These are phyloP conservation scores for Lithophane semibrunnea DNA, from an alignment of 2,888 invertebrate genomes.

Conservation along the genomic window DNA sequence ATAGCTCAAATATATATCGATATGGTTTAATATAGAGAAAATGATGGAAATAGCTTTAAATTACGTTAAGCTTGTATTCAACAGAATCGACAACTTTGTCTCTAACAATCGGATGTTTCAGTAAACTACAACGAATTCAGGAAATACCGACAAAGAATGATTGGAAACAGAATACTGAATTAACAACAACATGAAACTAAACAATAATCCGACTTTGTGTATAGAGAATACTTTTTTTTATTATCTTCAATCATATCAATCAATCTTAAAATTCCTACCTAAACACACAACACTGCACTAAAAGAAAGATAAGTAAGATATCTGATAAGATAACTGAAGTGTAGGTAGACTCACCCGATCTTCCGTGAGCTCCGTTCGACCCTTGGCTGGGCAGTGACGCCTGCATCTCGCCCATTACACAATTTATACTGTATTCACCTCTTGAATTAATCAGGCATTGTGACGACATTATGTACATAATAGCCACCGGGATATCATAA, in stretches of 20 bases:
- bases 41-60: background rate
- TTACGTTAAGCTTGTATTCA: background rate
- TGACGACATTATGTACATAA: conserved; percentile 75
- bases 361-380: conserved; percentile 75
- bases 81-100: background rate
- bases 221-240: background rate
- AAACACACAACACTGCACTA: background rate
- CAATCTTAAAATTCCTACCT: background rate
- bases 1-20: too few relatives aligned
- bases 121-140: background rate
- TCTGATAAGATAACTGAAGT: background rate
- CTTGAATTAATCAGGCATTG: conserved; percentile 74
- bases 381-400: conserved; percentile 76
- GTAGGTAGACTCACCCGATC: conserved; percentile 63
- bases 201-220: background rate
- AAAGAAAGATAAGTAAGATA: conserved; percentile 13
- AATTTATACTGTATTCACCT: conserved; percentile 82
- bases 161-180: background rate
- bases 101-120: background rate
- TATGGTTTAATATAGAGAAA: too few relatives aligned
- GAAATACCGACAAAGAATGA: background rate
- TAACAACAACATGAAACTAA: background rate
- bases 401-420: conserved; percentile 67
- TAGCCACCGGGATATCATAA: conserved; percentile 69
- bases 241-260: background rate